Conservation (phyloP, 23 tunicate genomes). For the Aplidium turbinatum region DNA sequence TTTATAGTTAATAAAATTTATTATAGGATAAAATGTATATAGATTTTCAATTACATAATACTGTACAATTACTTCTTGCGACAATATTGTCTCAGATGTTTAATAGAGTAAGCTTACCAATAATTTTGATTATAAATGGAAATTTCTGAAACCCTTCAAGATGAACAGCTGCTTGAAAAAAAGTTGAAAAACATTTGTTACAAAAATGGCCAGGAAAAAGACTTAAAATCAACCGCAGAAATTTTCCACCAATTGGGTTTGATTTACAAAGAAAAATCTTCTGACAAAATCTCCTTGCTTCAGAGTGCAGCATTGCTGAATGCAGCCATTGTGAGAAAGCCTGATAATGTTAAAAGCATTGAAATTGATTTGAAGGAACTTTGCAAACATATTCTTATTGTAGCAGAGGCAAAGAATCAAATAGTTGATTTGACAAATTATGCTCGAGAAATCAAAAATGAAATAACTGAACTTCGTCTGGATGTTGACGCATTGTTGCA, state of each 20-base stretch:
- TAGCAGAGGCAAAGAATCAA: background rate
- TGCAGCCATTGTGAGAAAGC: background rate
- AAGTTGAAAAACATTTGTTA: conserved; percentile 1
- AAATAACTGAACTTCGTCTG: background rate
- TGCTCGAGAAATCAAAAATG: background rate
- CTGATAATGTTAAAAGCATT: background rate
- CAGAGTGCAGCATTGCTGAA: background rate
- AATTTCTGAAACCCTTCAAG: too few relatives aligned
- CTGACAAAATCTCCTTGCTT: background rate
- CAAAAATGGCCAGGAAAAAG: background rate
- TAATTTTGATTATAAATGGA: too few relatives aligned
- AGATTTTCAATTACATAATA: too few relatives aligned
- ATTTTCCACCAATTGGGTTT: background rate
- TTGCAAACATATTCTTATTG: background rate
- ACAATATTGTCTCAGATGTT: too few relatives aligned
- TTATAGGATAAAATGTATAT: too few relatives aligned
- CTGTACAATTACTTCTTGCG: too few relatives aligned
- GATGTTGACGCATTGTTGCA: background rate
- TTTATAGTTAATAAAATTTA: too few relatives aligned
- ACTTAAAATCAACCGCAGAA: background rate
- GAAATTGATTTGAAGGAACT: background rate
- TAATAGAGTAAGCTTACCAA: too few relatives aligned
- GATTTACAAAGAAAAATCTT: background rate
- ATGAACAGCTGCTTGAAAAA: too few relatives aligned
- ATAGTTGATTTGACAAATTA: background rate